phyloP scores from a whole-genome alignment of 35 echinoderm and acorn worm genomes.

The Patiria miniata region DNA sequence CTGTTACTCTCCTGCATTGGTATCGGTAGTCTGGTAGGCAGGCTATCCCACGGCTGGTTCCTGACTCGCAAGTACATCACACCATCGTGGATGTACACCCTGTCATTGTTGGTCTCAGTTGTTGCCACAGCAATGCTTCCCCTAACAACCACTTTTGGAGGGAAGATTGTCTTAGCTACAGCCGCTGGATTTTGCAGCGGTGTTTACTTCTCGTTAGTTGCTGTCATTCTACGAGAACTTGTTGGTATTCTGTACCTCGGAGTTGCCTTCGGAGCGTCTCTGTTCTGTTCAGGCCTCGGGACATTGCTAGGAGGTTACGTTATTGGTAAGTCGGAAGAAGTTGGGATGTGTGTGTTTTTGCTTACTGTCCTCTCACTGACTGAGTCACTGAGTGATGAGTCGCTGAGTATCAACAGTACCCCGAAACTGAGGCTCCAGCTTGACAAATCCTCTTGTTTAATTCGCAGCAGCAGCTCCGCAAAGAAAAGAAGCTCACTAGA shows the following conservation, averaged over 20 bases:
- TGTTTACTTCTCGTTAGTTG: neutral
- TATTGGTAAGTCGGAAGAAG: conserved; percentile 14
- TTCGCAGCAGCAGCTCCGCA: too few relatives aligned
- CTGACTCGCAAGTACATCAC: conserved; percentile 14
- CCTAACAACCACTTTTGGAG: neutral
- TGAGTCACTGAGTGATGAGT: too few relatives aligned
- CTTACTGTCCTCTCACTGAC: too few relatives aligned
- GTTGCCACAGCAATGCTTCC: neutral
- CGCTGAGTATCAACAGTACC: too few relatives aligned
- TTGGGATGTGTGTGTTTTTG: too few relatives aligned
- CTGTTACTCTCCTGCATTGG: conserved; percentile 3
- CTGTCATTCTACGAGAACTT: neutral
- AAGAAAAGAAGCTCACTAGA: too few relatives aligned
- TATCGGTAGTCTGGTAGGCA: conserved; percentile 9
- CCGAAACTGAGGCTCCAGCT: too few relatives aligned
- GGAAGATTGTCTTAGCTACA: neutral
- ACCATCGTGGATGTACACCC: neutral
- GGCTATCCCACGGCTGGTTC: conserved; percentile 21
- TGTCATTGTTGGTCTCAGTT: neutral
- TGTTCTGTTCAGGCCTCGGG: conserved; percentile 5
- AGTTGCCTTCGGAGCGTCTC: neutral
- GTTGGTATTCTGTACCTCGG: neutral
- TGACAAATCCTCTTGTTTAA: too few relatives aligned
- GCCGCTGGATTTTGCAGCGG: conserved; percentile 3
- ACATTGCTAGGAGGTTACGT: conserved; percentile 20